Evolutionary conservation across 2,888 invertebrate genomes (phyloP).

Genomic region (Pachydiplax longipennis): DNA sequence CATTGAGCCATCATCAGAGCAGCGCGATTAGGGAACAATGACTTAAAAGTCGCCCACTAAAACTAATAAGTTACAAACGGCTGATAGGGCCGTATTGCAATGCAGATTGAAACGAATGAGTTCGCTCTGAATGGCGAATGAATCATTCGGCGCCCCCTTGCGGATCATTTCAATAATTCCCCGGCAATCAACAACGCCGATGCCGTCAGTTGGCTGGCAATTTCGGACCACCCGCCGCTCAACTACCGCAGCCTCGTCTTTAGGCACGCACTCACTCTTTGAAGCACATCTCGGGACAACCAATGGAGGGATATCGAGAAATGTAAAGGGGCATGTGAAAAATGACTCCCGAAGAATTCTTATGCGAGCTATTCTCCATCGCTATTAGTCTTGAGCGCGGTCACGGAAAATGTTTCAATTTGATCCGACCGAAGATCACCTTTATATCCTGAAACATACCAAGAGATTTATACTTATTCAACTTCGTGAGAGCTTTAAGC

Average conservation of each 20-base stretch:
- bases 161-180: slow-evolving; percentile 43
- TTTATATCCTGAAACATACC: too few relatives aligned
- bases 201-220: slow-evolving; percentile 34
- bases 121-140: background rate
- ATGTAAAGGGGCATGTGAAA: background rate
- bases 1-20: slow-evolving; percentile 26
- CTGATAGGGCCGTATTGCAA: slow-evolving; percentile 3
- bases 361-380: background rate
- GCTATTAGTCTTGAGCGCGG: background rate
- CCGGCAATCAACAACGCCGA: slow-evolving; percentile 35
- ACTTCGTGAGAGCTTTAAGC: too few relatives aligned
- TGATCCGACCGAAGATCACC: too few relatives aligned
- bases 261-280: background rate
- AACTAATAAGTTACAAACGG: slow-evolving; percentile 37
- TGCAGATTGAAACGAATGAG: slow-evolving; percentile 36
- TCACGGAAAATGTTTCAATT: too few relatives aligned
- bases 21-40: slow-evolving; percentile 29
- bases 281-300: background rate
- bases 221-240: slow-evolving; percentile 35
- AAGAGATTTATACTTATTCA: too few relatives aligned
- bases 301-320: background rate
- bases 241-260: slow-evolving; percentile 7
- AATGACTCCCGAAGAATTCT: background rate
- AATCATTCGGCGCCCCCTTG: slow-evolving; percentile 17
- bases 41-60: slow-evolving; percentile 19